Evolutionary conservation across 2,797 vertebrate species (phyloP).

Genomic region (Girardinus metallicus): DNA sequence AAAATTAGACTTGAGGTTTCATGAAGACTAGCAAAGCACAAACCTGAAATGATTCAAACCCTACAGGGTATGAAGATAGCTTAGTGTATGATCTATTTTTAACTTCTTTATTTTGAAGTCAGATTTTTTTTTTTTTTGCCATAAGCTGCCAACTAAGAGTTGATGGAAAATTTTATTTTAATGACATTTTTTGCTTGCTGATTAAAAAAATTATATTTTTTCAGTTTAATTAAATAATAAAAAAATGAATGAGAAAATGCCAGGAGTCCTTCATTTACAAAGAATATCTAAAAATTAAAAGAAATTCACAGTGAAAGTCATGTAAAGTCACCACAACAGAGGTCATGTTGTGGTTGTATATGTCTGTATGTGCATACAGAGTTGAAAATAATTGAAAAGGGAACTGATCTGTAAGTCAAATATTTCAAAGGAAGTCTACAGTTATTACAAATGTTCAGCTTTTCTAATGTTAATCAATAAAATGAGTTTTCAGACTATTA

Average conservation of each 20-base stretch:
- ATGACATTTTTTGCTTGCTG: background rate
- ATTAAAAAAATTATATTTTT: background rate
- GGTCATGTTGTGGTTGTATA: background rate
- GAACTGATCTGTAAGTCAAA: background rate
- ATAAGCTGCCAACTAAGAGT: background rate
- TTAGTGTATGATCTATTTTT: background rate
- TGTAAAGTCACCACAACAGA: background rate
- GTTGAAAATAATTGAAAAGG: background rate
- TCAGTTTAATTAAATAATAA: background rate
- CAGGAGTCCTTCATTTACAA: background rate
- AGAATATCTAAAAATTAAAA: background rate
- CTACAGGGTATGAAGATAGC: background rate
- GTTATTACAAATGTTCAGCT: background rate
- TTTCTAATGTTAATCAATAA: background rate
- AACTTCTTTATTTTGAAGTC: background rate
- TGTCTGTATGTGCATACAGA: background rate
- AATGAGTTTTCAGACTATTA: background rate
- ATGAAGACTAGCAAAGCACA: background rate
- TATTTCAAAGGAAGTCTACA: background rate
- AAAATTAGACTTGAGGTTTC: background rate
- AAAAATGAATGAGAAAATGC: background rate
- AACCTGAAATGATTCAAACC: background rate
- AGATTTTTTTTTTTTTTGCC: background rate
- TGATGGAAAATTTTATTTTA: background rate
- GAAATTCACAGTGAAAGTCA: background rate